These are phyloP conservation scores for Bovichtus diacanthus DNA, from an alignment of 2,797 vertebrate species.

Conservation along the genomic window DNA sequence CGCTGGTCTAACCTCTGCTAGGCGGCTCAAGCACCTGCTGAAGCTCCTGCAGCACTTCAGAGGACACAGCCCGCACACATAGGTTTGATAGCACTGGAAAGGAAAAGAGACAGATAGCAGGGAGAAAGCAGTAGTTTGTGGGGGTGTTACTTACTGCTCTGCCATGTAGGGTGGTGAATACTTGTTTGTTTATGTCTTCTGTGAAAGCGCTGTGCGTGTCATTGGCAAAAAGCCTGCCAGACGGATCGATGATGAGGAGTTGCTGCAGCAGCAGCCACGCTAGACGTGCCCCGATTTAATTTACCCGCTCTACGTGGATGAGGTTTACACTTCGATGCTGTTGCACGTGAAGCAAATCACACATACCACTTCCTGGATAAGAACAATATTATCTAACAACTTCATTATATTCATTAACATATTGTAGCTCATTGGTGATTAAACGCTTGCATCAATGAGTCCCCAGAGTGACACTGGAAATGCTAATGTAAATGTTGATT, in stretches of 20 bases:
- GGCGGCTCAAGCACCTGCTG: slow-evolving; percentile 46
- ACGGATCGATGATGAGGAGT: slow-evolving; percentile 68
- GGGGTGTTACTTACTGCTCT: slow-evolving; percentile 45
- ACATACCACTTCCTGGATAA: slow-evolving; percentile 20
- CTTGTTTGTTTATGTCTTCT: slow-evolving; percentile 68
- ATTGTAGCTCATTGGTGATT: neutral
- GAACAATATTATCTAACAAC: slow-evolving; percentile 15
- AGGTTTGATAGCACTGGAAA: slow-evolving; percentile 38
- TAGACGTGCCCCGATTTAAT: slow-evolving; percentile 64
- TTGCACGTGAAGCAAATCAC: slow-evolving; percentile 22
- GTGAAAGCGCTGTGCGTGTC: slow-evolving; percentile 64
- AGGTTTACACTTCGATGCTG: slow-evolving; percentile 50
- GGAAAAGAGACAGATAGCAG: slow-evolving; percentile 25
- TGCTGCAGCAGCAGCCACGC: slow-evolving; percentile 57
- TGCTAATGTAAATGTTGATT: neutral
- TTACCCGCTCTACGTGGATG: slow-evolving; percentile 46
- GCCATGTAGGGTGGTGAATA: slow-evolving; percentile 47
- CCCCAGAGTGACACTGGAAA: neutral
- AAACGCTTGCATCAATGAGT: neutral
- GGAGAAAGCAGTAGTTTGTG: slow-evolving; percentile 12
- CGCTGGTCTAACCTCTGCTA: slow-evolving; percentile 51
- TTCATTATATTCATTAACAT: neutral
- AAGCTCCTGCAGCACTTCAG: slow-evolving; percentile 50
- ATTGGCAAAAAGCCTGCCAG: slow-evolving; percentile 68
- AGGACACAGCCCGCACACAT: slow-evolving; percentile 42